Base-by-base conservation (phyloP, 2,888 invertebrate species). In the Drosophila putrida region DNA sequence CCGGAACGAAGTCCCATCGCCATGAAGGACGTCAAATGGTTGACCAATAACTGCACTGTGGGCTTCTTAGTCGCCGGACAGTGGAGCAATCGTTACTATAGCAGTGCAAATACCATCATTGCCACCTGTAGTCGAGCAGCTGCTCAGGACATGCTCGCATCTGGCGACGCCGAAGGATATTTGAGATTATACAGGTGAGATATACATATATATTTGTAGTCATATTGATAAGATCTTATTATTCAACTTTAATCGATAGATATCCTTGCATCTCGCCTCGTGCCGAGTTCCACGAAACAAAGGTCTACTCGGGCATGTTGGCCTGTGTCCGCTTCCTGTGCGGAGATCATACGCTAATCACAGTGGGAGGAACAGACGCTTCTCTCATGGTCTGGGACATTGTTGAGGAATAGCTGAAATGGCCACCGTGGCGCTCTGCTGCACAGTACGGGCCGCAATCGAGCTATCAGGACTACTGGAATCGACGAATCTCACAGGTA, bases 21-120 rank as follows among this genome's bases (percentile, higher is more conserved):
- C 4, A 97, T 97, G 96, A 97, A 97, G 91, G 97, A 97, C 90
- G 95, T 96, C 1, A 97, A 97, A 92, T 98, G 97, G 97, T 94
- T 96, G 75, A 96, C 97, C 0, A 96, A 96, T 84, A 97, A 97
- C 84, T 96, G 96, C 47, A 96, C 96, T 0, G 96, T 98, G 44
- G 97, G 97, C 63, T 97, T 96, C 92, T 94, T 97, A 87, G 96
- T 97, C 6, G 96, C 97, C 79, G 97, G 97, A 55, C 96, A 97
- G 93, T 97, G 97, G 97, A 97, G 96, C 90, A 97, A 97, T 91
- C 95, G 97, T 27, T 97, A 96, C 92, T 97, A 97, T 88, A 96
- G 96, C 35, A 95, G 96, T 94, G 96, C 96, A 31, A 96, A 96
- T n/a, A 96, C 97, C 10, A 94, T 97, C 47, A 94, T 97, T 74